Evolutionary conservation across 2,888 invertebrate genomes (phyloP), one percentile per base, ranked within the genome.

Genomic region (Patella depressa): DNA sequence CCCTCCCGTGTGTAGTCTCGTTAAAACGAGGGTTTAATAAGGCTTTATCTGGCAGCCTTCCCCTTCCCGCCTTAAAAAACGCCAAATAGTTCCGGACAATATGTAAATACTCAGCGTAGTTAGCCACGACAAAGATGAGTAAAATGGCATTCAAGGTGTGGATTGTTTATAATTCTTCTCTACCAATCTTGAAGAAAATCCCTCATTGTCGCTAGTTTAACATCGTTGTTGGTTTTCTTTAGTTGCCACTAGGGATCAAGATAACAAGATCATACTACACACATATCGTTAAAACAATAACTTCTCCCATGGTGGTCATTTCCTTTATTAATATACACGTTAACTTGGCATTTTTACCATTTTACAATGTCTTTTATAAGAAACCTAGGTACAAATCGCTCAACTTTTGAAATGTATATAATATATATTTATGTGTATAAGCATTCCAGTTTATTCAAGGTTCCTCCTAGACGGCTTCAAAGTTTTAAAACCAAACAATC

Each of bases 11-110:
- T 71, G 75, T 54, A 54, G 57, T 55, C 70, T 55, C 55, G 71
- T 53, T 70, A 70, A 55, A 71, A 75, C 75, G 75, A 75, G 75
- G 54, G 34, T 71, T 70, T 70, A 75, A 75, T 75, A 54, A 75
- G 75, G 54, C 75, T 55, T 29, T 71, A 34, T 53, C 54, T 75
- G 70, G 54, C 71, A 53, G 55, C 70, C 29, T 70, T 54, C 70
- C 75, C 75, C 55, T 70, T 75, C 24, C 53, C 70, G 70, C 70
- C 75, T 54, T 75, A 53, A 65, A 65, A 65, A 65, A 65, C 17
- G 65, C 24, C 65, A 65, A 65, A 24, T 65, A 24, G 24, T 24
- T 65, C 24, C 65, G 19, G 65, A 19, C 24, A 24, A 65, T 65
- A 24, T 65, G 65, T 65, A 15, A 19, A 24, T 65, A 24, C 65